Conservation (phyloP, 2,797 vertebrate genomes). For the Neoniphon sammara region DNA sequence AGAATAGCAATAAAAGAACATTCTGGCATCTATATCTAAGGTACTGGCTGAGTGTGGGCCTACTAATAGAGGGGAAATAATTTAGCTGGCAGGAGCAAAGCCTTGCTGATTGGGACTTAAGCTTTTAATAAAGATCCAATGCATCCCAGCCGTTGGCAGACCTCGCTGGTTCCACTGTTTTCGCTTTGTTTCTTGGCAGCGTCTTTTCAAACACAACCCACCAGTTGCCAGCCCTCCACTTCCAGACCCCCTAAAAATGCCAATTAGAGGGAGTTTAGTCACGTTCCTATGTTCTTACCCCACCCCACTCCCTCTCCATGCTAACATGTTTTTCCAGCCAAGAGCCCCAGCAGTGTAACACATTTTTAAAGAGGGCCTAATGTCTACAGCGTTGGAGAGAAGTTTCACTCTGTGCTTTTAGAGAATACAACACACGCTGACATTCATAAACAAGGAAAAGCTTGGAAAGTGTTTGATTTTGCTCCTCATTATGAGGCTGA, state of each 20-base stretch:
- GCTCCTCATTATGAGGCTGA: not conserved
- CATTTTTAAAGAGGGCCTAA: constrained; percentile 41
- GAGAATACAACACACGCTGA: constrained; percentile 32
- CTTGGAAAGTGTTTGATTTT: not conserved
- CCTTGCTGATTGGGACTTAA: constrained; percentile 60
- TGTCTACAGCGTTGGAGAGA: constrained; percentile 47
- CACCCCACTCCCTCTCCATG: constrained; percentile 25
- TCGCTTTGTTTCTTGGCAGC: constrained; percentile 54
- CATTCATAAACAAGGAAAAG: constrained; percentile 27
- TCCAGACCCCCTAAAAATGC: constrained; percentile 38
- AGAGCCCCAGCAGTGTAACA: constrained; percentile 31
- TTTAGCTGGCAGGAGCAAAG: constrained; percentile 47
- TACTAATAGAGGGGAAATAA: constrained; percentile 55
- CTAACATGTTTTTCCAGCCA: constrained; percentile 56
- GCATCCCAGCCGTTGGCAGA: constrained; percentile 55
- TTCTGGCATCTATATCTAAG: constrained; percentile 50
- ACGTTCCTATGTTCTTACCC: constrained; percentile 23
- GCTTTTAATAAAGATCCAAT: constrained; percentile 63
- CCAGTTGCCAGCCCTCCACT: constrained; percentile 37
- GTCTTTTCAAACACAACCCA: constrained; percentile 44
- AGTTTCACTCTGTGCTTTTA: constrained; percentile 23
- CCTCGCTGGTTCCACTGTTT: constrained; percentile 34
- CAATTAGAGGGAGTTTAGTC: constrained; percentile 61
- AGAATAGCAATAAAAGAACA: constrained; percentile 35
- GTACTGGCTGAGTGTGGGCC: constrained; percentile 19